Conservation (phyloP, 2,888 invertebrate species). For the Chrysotoxum bicinctum region DNA sequence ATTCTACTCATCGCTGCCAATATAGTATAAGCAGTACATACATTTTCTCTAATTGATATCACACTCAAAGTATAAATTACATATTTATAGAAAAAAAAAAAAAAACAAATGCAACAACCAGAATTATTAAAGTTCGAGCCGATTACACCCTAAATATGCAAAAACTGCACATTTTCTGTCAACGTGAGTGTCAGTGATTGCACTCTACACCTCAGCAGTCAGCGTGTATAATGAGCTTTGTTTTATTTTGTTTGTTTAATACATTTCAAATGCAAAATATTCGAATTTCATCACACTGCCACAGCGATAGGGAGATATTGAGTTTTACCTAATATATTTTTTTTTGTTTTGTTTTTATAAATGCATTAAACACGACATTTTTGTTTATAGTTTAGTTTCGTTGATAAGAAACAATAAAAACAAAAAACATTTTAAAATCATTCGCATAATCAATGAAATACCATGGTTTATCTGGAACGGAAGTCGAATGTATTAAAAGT, state of each 20-base stretch:
- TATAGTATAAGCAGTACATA: neutral
- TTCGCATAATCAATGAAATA: slow-evolving; percentile 43
- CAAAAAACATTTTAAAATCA: slow-evolving; percentile 40
- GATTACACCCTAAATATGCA: slow-evolving; percentile 63
- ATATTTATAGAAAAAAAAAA: slow-evolving; percentile 17
- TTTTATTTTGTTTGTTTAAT: neutral
- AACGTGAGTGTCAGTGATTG: slow-evolving; percentile 52
- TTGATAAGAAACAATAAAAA: slow-evolving; percentile 4
- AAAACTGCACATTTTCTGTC: slow-evolving; percentile 55
- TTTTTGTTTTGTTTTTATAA: too few species aligned
- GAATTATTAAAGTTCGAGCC: slow-evolving; percentile 32
- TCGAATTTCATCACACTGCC: slow-evolving; percentile 60
- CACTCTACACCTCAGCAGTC: neutral
- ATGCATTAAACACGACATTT: neutral
- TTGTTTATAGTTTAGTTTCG: neutral
- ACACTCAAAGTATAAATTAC: slow-evolving; percentile 19
- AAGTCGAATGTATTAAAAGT: slow-evolving; percentile 56
- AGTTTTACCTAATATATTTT: neutral
- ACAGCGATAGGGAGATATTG: slow-evolving; percentile 14
- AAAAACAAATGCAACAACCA: slow-evolving; percentile 27
- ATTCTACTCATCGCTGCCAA: neutral
- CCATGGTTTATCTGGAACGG: slow-evolving; percentile 57
- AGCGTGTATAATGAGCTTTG: slow-evolving; percentile 27
- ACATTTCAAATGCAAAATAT: slow-evolving; percentile 55
- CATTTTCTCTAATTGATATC: neutral